A percentile compares a stretch with the other conserved stretches of the same genome.
Conservation (phyloP, 2,888 invertebrate genomes). For the Odontomyia ornata region DNA sequence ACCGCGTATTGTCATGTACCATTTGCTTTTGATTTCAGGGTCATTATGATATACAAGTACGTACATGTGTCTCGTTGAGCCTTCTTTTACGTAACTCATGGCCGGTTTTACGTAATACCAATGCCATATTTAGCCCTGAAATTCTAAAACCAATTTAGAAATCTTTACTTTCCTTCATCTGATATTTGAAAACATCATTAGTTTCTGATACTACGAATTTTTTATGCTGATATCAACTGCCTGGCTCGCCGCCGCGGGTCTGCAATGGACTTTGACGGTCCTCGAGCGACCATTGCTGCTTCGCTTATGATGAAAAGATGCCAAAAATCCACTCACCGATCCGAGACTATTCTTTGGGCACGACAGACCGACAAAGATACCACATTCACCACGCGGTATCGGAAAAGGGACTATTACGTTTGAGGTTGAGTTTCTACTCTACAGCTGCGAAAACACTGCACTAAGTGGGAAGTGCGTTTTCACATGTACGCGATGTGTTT, state of each 20-base stretch:
- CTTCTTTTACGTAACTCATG: conserved; percentile 82
- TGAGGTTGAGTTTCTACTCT: too few species aligned
- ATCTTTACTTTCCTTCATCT: conserved; percentile 77
- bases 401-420: too few species aligned
- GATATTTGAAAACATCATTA: conserved; percentile 82
- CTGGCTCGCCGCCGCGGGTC: conserved; percentile 92
- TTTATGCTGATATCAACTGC: conserved; percentile 81
- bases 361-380: too few species aligned
- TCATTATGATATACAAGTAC: conserved; percentile 89
- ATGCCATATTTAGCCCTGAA: conserved; percentile 84
- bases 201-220: conserved; percentile 84
- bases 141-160: conserved; percentile 84
- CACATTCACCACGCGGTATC: too few species aligned
- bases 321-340: too few species aligned
- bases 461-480: too few species aligned
- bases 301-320: too few species aligned
- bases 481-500: too few species aligned
- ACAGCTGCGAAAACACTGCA: too few species aligned
- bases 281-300: too few species aligned
- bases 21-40: conserved; percentile 84
- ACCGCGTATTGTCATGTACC: conserved; percentile 85
- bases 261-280: too few species aligned
- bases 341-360: too few species aligned
- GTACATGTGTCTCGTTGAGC: conserved; percentile 84
- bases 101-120: conserved; percentile 83